phyloP scores from a whole-genome alignment of 92 coral and sea anemone genomes.

The Palythoa grandis region DNA sequence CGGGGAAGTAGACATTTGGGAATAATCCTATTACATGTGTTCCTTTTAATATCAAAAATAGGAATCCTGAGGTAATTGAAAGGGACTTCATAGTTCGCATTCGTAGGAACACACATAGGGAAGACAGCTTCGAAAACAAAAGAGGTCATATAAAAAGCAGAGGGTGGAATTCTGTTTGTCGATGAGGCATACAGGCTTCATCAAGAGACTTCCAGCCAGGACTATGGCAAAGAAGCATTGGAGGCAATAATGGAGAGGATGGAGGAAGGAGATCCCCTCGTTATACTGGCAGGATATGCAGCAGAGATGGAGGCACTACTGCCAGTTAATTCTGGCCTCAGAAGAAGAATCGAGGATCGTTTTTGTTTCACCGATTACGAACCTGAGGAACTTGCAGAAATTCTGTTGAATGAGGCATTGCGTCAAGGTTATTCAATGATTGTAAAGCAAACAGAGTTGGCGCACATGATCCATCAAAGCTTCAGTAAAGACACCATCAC shows the following conservation, averaged over 20 bases:
- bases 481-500: not conserved
- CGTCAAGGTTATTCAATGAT: not conserved
- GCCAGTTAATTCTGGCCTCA: not conserved
- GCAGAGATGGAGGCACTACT: not conserved
- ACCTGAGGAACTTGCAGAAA: not conserved
- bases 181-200: constrained; percentile 17
- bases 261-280: constrained; percentile 3
- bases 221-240: constrained; percentile 1
- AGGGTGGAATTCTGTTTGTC: constrained; percentile 23
- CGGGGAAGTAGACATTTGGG: not conserved
- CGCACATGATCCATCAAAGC: too few relatives aligned
- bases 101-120: constrained; percentile 15
- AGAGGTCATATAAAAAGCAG: not conserved
- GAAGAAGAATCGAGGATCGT: not conserved
- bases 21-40: not conserved
- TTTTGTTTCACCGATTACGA: not conserved
- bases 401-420: not conserved
- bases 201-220: not conserved
- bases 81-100: not conserved
- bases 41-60: not conserved
- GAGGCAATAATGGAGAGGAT: constrained; percentile 12
- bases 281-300: constrained; percentile 17
- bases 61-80: not conserved
- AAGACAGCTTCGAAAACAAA: constrained; percentile 7
- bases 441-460: not conserved